Evolutionary conservation across 2,888 invertebrate species (phyloP), one percentile per base, ranked within the genome.

Genomic region (Eugnorisma glareosa): DNA sequence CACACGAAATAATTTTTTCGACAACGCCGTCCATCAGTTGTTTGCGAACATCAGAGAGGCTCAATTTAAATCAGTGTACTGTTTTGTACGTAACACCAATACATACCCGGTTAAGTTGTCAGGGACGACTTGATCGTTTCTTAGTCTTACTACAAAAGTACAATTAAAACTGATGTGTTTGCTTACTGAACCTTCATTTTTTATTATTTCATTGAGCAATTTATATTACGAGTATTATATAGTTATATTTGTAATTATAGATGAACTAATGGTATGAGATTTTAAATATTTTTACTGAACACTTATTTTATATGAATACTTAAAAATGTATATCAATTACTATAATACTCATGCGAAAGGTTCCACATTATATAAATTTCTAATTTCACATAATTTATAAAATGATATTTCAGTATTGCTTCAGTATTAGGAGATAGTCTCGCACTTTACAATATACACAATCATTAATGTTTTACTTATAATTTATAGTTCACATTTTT

Each of bases 331-430:
- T 75, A 84, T 80, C 59, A 82, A 83, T 78, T 79, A 86, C 77
- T 73, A 84, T 40, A 84, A 85, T 78, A 79, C 21, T 77, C 73
- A 72, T 84, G 85, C 72, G 79, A 85, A 80, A 85, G 76, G 74
- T 77, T 75, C 87, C 75, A 90, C 66, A 74, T 86, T 83, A 83
- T 88, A 88, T 74, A 87, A 76, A 89, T 83, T 82, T 86, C 89
- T 90, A 91, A 86, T 84, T 83, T 81, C 88, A 90, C 91, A 93
- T 88, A 90, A 86, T 88, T 87, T 92, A 89, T 86, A 92, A 92
- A 93, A 93, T 94, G 93, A 94, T 93, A 93, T 93, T 92, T 91
- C 92, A 94, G 88, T 95, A 95, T 96, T 95, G 95, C 96, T 96
- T 95, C 90, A 89, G 82, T 89, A 90, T 93, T 92, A 92, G 93